These are phyloP conservation scores for Sycophila sp. DNA, from an alignment of 1,140 invertebrate species.

Conservation along the genomic window DNA sequence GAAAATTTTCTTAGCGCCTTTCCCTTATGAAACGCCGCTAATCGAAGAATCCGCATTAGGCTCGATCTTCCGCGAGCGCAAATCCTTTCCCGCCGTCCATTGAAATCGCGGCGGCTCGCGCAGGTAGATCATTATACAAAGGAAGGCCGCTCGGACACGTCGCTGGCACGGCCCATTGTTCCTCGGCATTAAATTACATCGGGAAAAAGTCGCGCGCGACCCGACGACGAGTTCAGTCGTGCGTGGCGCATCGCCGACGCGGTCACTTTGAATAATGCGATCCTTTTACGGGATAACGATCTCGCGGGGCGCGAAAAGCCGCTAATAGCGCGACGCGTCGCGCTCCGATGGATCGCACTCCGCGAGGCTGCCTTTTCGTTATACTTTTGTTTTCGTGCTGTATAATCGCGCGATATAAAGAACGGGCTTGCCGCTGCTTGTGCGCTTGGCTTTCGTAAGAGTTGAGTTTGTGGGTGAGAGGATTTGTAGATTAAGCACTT, in stretches of 20 bases:
- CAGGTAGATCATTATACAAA: neutral
- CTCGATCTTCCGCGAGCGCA: too few relatives aligned
- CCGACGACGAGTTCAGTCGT: neutral
- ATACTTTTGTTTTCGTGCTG: neutral
- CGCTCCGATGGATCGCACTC: neutral
- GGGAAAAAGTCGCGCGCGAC: too few relatives aligned
- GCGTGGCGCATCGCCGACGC: neutral
- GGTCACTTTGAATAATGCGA: constrained; percentile 16
- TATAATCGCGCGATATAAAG: too few relatives aligned
- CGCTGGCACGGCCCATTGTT: neutral
- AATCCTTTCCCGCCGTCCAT: neutral
- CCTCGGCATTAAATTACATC: neutral
- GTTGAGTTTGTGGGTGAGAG: too few relatives aligned
- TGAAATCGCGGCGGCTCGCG: neutral
- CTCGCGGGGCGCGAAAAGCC: neutral
- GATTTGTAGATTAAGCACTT: too few relatives aligned
- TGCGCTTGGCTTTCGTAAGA: too few relatives aligned
- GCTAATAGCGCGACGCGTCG: constrained; percentile 36
- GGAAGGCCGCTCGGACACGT: neutral
- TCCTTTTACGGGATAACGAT: constrained; percentile 13
- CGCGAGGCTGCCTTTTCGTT: neutral
- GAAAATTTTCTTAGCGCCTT: too few relatives aligned
- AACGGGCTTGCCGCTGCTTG: too few relatives aligned
- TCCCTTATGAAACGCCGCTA: too few relatives aligned
- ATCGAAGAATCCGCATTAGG: too few relatives aligned